phyloP scores from a whole-genome alignment of 2,888 invertebrate genomes.

The Atethmia centrago region DNA sequence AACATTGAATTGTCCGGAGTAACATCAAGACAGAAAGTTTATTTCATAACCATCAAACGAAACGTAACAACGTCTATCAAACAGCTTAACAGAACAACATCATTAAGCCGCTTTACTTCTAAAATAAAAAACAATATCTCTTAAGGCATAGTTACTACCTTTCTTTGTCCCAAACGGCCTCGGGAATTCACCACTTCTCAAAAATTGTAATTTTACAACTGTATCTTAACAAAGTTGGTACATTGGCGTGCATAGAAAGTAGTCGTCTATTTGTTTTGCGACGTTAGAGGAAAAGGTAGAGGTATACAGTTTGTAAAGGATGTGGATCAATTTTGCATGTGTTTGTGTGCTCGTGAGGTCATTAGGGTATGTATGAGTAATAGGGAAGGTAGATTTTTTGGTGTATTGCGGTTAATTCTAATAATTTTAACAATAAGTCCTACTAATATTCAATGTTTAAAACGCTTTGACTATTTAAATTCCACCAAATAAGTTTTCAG shows the following conservation, averaged over 20 bases:
- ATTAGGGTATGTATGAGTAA: constrained; percentile 1
- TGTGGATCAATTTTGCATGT: constrained; percentile 42
- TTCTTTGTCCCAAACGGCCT: constrained; percentile 46
- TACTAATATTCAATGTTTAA: no score
- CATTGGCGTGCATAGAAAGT: constrained; percentile 59
- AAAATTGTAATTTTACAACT: constrained; percentile 66
- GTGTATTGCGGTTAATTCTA: not conserved
- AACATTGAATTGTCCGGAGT: not conserved
- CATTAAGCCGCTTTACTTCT: constrained; percentile 12
- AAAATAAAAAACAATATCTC: constrained; percentile 56
- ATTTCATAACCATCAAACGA: not conserved
- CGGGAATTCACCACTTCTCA: constrained; percentile 54
- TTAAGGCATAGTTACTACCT: constrained; percentile 45
- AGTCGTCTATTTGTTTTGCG: constrained; percentile 52
- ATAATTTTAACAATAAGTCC: not conserved
- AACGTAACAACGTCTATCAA: constrained; percentile 4
- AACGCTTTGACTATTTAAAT: no score
- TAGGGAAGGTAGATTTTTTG: not conserved
- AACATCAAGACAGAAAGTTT: not conserved
- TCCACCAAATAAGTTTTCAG: no score
- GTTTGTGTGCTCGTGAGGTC: not conserved
- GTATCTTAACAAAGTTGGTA: constrained; percentile 63
- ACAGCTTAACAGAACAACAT: constrained; percentile 4
- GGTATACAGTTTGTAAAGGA: constrained; percentile 25
- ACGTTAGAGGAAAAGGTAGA: constrained; percentile 15